phyloP scores from a whole-genome alignment of 2,797 vertebrate species.

The Fringilla coelebs region DNA sequence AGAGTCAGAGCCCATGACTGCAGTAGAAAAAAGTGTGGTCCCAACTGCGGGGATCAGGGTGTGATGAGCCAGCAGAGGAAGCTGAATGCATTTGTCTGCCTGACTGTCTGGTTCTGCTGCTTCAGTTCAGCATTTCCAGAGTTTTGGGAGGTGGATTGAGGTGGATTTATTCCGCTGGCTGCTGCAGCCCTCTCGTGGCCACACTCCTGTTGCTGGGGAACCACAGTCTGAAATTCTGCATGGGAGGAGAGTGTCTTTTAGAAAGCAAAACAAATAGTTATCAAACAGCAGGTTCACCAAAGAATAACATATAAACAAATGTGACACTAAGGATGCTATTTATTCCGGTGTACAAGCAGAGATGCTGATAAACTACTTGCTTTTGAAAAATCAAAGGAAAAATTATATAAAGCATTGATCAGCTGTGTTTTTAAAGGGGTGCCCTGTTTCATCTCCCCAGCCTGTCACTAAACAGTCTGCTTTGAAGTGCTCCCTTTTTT shows the following conservation, averaged over 20 bases:
- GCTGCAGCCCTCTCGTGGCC: conserved; percentile 61
- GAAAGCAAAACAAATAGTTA: not conserved
- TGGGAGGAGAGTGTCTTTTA: rapidly evolving
- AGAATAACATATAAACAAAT: not conserved
- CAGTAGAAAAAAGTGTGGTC: rapidly evolving
- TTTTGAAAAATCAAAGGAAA: conserved; percentile 23
- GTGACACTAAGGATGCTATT: not conserved
- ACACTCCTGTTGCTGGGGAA: not conserved
- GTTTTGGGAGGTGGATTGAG: not conserved
- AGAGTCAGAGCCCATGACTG: not conserved
- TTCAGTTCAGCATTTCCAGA: not conserved
- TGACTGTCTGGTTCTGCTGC: not conserved
- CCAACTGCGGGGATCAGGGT: not conserved
- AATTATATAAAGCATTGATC: not conserved
- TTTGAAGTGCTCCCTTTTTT: conserved; percentile 20
- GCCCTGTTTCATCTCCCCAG: not conserved
- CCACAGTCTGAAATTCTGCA: too few species aligned
- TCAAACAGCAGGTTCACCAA: not conserved
- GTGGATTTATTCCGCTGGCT: not conserved
- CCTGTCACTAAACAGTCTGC: not conserved
- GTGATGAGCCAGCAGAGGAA: not conserved
- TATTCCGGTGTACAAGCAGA: not conserved
- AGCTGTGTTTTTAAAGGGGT: not conserved
- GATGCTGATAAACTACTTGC: not conserved
- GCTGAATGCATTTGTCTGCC: rapidly evolving